Conservation (phyloP, 2,888 invertebrate species). For the Margaritifera margaritifera region DNA sequence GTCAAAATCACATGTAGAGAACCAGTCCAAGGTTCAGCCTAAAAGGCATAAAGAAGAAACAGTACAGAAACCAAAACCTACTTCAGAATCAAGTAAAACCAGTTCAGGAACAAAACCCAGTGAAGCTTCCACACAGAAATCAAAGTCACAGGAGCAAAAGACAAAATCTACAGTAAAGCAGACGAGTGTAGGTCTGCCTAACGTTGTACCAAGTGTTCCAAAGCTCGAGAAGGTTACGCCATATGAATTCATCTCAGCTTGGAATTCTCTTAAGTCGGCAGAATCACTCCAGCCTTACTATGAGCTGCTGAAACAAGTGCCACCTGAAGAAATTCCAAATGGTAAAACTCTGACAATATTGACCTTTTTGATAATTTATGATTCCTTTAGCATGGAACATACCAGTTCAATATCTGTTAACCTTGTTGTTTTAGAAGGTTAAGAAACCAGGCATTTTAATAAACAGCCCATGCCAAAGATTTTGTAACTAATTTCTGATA, state of each 20-base stretch:
- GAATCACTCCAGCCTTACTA: slow-evolving; percentile 60
- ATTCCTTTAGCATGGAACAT: too few species aligned
- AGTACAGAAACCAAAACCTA: background rate
- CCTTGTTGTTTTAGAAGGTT: too few species aligned
- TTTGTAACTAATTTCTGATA: too few species aligned
- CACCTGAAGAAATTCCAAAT: slow-evolving; percentile 60
- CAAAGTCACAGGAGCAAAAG: slow-evolving; percentile 17
- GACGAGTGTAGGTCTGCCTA: slow-evolving; percentile 48
- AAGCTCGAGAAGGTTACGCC: slow-evolving; percentile 63
- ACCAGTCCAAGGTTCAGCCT: too few species aligned
- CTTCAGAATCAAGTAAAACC: slow-evolving; percentile 1
- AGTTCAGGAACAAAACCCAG: background rate
- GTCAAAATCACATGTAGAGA: too few species aligned
- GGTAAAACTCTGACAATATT: slow-evolving; percentile 36
- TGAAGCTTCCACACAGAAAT: slow-evolving; percentile 19
- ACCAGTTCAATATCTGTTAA: too few species aligned
- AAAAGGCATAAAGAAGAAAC: slow-evolving; percentile 15
- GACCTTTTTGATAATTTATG: too few species aligned
- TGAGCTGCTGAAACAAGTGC: slow-evolving; percentile 62
- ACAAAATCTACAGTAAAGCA: slow-evolving; percentile 33
- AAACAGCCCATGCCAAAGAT: too few species aligned
- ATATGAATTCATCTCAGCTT: slow-evolving; percentile 70
- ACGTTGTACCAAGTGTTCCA: slow-evolving; percentile 40
- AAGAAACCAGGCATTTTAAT: too few species aligned
- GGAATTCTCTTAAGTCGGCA: slow-evolving; percentile 65